Base-by-base conservation (phyloP, 2,888 invertebrate species). In the Cephus runcator region DNA sequence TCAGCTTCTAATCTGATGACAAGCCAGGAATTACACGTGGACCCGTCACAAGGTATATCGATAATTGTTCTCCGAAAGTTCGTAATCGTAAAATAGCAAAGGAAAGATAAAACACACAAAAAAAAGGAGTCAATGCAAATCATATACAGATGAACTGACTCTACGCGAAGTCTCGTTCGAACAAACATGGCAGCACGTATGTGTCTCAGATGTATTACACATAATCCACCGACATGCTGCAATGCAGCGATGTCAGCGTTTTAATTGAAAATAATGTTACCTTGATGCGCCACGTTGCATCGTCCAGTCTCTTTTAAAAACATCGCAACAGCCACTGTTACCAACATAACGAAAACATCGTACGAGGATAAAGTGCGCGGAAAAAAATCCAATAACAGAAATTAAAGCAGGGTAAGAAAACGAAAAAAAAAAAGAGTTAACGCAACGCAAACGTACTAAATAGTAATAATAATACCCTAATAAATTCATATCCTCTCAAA, bases 171-270 rank as follows among this genome's bases (percentile, higher is more conserved):
- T 23, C 34, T 30, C 36, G 34, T 34, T 31, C n/a, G 12, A 33
- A 35, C 23, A 15, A 68, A 75, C 11, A 15, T 30, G 73, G 33
- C 31, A 40, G 12, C 11, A 31, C 12, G 68, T 31, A 75, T 76
- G 33, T 4, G 76, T 40, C 40, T 40, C 40, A 15, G 30, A 12
- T 12, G 68, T 78, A 78, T 69, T 80, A 81, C 82, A 81, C 82
- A 82, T 81, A 82, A 81, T 80, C 78, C 78, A 76, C 76, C 80
- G 81, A 81, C 81, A 83, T 85, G 85, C 84, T 85, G 87, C 87
- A 86, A 86, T 87, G 86, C 85, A 84, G 84, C 84, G 83, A 85
- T 85, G 86, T 85, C 87, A 84, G 85, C 83, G 85, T 87, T 87
- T 87, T 87, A 87, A 87, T 87, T 87, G 77, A 77, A 75, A 77